Evolutionary conservation across 2,888 invertebrate genomes (phyloP).

Genomic region (Synergus japonicus): DNA sequence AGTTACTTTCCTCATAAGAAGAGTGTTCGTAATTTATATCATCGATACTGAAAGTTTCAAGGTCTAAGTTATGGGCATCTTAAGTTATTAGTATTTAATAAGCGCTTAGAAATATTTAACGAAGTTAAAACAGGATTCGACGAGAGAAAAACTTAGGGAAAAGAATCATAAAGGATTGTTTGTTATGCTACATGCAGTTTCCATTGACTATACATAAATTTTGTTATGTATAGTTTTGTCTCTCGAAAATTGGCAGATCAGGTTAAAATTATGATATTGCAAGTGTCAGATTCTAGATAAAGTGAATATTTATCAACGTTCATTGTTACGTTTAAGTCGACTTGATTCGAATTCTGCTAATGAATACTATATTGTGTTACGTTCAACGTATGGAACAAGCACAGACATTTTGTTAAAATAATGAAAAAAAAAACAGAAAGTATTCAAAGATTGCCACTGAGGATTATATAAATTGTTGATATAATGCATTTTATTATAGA

Average conservation of each 20-base stretch:
- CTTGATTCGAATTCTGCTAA: slow-evolving; percentile 16
- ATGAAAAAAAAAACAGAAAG: not conserved
- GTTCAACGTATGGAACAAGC: slow-evolving; percentile 26
- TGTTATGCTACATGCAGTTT: not conserved
- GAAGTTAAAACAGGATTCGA: not conserved
- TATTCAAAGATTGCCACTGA: not conserved
- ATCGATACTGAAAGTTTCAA: slow-evolving; percentile 24
- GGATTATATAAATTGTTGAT: slow-evolving; percentile 23
- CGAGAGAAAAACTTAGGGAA: not conserved
- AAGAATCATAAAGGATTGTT: not conserved
- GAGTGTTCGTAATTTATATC: not conserved
- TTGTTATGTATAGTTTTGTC: not conserved
- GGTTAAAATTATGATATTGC: slow-evolving; percentile 2
- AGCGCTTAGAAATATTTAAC: slow-evolving; percentile 23
- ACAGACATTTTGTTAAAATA: not conserved
- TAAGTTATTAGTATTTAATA: slow-evolving; percentile 38
- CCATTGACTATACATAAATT: not conserved
- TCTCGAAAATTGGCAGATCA: not conserved
- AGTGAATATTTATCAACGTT: slow-evolving; percentile 29
- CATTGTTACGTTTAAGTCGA: slow-evolving; percentile 34
- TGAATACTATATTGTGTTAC: slow-evolving; percentile 32
- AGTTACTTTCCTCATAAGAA: not conserved
- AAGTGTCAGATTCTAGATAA: slow-evolving; percentile 19
- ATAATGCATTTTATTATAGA: slow-evolving; percentile 17
- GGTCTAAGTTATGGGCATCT: slow-evolving; percentile 30